These are phyloP conservation scores for Oreochromis mossambicus DNA, from an alignment of 2,797 vertebrate species.

Conservation along the genomic window DNA sequence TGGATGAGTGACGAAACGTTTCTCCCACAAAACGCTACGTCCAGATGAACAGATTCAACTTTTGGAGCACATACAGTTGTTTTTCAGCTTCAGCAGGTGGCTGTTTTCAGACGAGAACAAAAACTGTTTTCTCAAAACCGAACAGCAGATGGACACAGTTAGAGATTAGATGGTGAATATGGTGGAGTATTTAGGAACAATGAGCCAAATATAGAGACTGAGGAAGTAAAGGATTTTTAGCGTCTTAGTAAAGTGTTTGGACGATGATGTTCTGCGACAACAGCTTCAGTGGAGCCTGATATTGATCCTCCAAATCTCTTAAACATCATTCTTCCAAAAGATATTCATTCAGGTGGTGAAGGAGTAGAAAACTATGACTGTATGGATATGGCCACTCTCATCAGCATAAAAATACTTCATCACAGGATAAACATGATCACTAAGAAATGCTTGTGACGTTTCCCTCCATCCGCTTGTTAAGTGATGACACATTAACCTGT, in stretches of 20 bases:
- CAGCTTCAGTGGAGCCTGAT: background rate
- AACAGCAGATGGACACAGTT: background rate
- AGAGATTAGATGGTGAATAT: background rate
- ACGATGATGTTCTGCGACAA: too few relatives aligned
- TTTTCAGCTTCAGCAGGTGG: background rate
- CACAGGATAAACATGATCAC: accelerated
- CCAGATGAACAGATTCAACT: too few relatives aligned
- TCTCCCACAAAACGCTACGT: too few relatives aligned
- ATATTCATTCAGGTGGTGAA: background rate
- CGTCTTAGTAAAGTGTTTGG: background rate
- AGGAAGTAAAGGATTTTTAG: background rate
- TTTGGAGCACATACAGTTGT: background rate
- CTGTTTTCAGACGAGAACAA: background rate
- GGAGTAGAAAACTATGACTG: background rate
- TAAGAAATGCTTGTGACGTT: background rate
- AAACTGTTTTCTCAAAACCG: background rate
- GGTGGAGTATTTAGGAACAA: background rate
- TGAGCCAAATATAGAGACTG: background rate
- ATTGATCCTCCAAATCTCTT: background rate
- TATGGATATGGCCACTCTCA: background rate
- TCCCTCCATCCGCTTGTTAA: background rate
- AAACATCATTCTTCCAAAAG: background rate
- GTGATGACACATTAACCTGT: background rate
- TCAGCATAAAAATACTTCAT: background rate
- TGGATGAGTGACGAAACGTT: too few relatives aligned